phyloP scores from a whole-genome alignment of 2,797 vertebrate species.

The Enteromius thamalakanensis region DNA sequence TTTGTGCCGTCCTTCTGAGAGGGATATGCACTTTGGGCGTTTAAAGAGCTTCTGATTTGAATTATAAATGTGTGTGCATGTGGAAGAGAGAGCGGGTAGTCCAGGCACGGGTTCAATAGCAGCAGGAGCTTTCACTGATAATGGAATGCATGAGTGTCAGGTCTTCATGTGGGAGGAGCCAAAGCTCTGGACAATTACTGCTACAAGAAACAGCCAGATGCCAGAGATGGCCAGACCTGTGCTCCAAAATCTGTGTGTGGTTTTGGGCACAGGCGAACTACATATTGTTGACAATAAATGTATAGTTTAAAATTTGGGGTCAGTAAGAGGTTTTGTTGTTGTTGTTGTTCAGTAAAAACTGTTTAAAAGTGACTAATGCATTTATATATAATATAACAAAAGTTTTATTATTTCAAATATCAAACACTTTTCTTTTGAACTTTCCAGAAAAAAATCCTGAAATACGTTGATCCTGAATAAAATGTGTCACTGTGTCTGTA shows the following conservation, averaged over 20 bases:
- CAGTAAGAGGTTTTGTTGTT: too few species aligned
- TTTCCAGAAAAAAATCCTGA: background rate
- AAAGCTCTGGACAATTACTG: slow-evolving; percentile 54
- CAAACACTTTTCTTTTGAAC: background rate
- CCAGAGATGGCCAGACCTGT: slow-evolving; percentile 45
- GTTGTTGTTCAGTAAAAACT: background rate
- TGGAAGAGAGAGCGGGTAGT: slow-evolving; percentile 21
- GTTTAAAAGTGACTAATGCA: background rate
- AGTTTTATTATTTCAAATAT: background rate
- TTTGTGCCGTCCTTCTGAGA: slow-evolving; percentile 52
- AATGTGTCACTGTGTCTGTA: background rate
- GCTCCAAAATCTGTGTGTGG: slow-evolving; percentile 25
- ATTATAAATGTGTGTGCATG: slow-evolving; percentile 56
- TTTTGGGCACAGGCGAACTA: background rate
- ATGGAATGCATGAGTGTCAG: slow-evolving; percentile 53
- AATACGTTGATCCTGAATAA: background rate
- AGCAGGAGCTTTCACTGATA: slow-evolving; percentile 54
- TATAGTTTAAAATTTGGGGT: background rate
- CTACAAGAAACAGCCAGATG: slow-evolving; percentile 53
- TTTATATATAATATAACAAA: background rate
- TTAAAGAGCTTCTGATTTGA: slow-evolving; percentile 48
- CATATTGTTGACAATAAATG: background rate
- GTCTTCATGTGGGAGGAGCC: slow-evolving; percentile 55
- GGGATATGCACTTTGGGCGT: slow-evolving; percentile 52
- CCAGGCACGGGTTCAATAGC: slow-evolving; percentile 25